A percentile compares a stretch with the other conserved stretches of the same genome.
These are phyloP conservation scores for Xiphias gladius DNA, from an alignment of 2,113 vertebrate genomes.

Conservation along the genomic window DNA sequence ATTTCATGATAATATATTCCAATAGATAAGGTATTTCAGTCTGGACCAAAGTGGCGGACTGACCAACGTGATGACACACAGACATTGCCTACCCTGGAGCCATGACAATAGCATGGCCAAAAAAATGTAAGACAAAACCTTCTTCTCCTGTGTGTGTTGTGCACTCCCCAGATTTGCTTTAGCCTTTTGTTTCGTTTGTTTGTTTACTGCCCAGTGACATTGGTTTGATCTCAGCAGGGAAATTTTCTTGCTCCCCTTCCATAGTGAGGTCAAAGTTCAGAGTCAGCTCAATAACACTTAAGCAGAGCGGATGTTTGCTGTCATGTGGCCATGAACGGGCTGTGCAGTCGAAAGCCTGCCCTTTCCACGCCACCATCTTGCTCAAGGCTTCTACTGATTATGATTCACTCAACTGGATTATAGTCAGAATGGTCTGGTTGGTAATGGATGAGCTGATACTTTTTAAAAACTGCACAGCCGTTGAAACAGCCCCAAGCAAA, in stretches of 20 bases:
- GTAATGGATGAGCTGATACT: background rate
- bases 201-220: background rate
- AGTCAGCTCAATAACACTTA: constrained; percentile 34
- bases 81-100: background rate
- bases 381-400: constrained; percentile 26
- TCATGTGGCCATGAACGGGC: constrained; percentile 30
- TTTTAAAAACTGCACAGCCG: background rate
- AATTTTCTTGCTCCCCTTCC: constrained; percentile 11
- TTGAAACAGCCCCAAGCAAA: background rate
- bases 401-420: constrained; percentile 37
- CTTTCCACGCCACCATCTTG: constrained; percentile 26
- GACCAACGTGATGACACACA: background rate
- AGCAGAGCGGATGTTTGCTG: constrained; percentile 46
- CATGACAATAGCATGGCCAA: background rate
- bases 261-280: constrained; percentile 49
- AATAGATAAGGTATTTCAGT: no score
- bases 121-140: background rate
- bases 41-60: background rate
- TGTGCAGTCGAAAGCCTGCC: constrained; percentile 14
- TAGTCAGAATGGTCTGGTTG: background rate
- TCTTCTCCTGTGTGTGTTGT: background rate
- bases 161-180: background rate
- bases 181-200: background rate
- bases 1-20: no score
- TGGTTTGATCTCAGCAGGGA: background rate